Conservation (phyloP, 2,888 invertebrate genomes). For the Nomada fucata region DNA sequence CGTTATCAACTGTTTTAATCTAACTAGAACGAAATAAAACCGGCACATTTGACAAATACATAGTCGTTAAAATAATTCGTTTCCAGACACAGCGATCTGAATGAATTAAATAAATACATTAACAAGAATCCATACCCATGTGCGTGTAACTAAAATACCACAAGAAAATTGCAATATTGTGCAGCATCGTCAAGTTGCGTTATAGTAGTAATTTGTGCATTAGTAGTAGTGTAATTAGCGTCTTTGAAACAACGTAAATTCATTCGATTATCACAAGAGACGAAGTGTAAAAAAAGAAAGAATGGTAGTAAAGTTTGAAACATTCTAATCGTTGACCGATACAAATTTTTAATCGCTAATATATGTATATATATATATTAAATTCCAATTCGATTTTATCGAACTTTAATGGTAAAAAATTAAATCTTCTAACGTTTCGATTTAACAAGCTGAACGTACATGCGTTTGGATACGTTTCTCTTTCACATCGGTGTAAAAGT, state of each 20-base stretch:
- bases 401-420: conserved; percentile 39
- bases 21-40: background rate
- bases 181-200: conserved; percentile 20
- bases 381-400: conserved; percentile 8
- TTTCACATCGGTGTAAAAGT: conserved; percentile 35
- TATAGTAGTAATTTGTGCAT: conserved; percentile 39
- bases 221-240: background rate
- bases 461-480: conserved; percentile 4
- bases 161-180: conserved; percentile 25
- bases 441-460: conserved; percentile 33
- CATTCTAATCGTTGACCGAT: background rate
- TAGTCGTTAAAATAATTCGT: background rate
- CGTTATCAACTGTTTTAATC: background rate
- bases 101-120: background rate
- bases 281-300: background rate
- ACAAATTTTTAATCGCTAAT: conserved; percentile 7
- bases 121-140: background rate
- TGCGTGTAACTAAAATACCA: background rate
- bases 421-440: conserved; percentile 25
- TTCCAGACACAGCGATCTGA: background rate
- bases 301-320: background rate
- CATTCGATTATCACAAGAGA: background rate
- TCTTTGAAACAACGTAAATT: background rate
- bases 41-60: background rate
- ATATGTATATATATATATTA: background rate